Evolutionary conservation across 2,888 invertebrate genomes (phyloP), one percentile per base, ranked within the genome.

Genomic region (Lycocerus yunnanus): DNA sequence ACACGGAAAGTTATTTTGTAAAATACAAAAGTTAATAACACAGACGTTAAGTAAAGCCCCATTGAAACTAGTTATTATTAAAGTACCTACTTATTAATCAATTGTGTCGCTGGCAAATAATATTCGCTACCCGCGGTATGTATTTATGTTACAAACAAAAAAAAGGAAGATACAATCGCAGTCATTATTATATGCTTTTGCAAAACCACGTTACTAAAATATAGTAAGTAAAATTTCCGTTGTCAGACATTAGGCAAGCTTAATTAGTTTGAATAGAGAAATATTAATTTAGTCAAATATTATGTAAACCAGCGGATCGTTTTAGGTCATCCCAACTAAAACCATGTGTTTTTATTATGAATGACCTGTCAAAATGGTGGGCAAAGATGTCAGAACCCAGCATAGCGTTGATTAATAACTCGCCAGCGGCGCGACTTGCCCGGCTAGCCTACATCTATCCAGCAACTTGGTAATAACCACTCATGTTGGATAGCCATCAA

Each of bases 401-500:
- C 83, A 81, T 78, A 77, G 80, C 73, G 81, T 85, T 43, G 84
- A 84, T 85, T 84, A 84, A 84, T 84, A 81, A 82, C 84, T 79
- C 77, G 81, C 83, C 83, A 79, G 81, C 81, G 81, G 81, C 80
- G 78, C 78, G 82, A 80, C 81, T 82, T 81, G 82, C 82, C 82
- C 82, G 80, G 80, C 80, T 82, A 82, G 82, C 83, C 82, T 83
- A 83, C 83, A 83, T 83, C 84, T 84, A 84, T 81, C 83, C 79
- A 81, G 78, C 81, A 80, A 81, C 81, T 81, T 81, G 81, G 83
- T 85, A 85, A 85, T 85, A 85, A 85, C 84, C 84, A 83, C 85
- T 85, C 84, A 83, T 82, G 83, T 81, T 84, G 84, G 81, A 83
- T 82, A 84, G 82, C 84, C 85, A 85, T 85, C 85, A 85, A 85